Evolutionary conservation across 2,113 vertebrate species (phyloP).

Genomic region (Albula glossodonta): DNA sequence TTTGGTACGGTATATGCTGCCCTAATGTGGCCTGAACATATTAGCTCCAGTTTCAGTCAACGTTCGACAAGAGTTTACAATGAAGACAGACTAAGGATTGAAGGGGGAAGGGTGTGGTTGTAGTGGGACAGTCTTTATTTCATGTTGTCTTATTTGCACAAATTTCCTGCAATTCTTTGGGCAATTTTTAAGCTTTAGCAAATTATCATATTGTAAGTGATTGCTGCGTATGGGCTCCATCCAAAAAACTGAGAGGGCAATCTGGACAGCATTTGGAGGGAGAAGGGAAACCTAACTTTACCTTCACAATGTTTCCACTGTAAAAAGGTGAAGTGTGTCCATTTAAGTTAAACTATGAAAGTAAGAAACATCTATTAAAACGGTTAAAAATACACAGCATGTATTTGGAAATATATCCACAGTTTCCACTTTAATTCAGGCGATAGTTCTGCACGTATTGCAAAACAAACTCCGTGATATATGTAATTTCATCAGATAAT

Average conservation of each 20-base stretch:
- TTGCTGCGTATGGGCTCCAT: slow-evolving; percentile 57
- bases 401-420: not conserved
- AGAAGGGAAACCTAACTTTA: not conserved
- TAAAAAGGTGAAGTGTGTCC: not conserved
- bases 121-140: slow-evolving; percentile 38
- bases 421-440: not conserved
- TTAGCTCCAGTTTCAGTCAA: slow-evolving; percentile 45
- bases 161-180: slow-evolving; percentile 72
- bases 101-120: slow-evolving; percentile 30
- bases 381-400: not conserved
- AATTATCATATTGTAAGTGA: slow-evolving; percentile 58
- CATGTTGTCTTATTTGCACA: slow-evolving; percentile 58
- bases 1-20: slow-evolving; percentile 49
- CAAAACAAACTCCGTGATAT: not conserved
- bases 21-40: slow-evolving; percentile 50
- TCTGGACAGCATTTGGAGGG: slow-evolving; percentile 36
- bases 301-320: not conserved
- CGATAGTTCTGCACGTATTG: not conserved
- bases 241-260: slow-evolving; percentile 42
- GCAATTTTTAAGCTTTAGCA: slow-evolving; percentile 62
- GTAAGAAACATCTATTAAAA: not conserved
- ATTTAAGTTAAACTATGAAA: not conserved
- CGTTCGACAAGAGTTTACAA: slow-evolving; percentile 33
- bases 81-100: not conserved
- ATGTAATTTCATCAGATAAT: not conserved